Evolutionary conservation across 2,797 vertebrate genomes (phyloP).

Genomic region (Cyclura pinguis): DNA sequence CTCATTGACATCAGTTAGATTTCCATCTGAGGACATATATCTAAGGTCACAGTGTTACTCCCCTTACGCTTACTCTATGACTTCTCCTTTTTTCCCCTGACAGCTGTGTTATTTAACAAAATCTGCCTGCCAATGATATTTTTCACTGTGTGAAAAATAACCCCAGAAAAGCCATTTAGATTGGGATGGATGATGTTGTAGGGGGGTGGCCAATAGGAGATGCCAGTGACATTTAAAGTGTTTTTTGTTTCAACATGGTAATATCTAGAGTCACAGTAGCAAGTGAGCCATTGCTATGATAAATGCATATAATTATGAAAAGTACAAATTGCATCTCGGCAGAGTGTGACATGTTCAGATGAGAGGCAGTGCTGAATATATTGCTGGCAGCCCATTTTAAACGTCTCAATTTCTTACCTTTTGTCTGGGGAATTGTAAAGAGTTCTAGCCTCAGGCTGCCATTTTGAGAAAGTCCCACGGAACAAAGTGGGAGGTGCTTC

Average conservation of each 20-base stretch:
- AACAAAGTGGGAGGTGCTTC: background rate
- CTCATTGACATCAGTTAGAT: background rate
- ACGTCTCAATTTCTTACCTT: background rate
- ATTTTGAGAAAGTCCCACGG: background rate
- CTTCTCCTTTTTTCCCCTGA: background rate
- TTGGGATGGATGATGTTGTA: background rate
- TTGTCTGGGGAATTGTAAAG: background rate
- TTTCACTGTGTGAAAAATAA: background rate
- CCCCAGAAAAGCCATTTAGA: background rate
- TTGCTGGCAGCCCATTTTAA: background rate
- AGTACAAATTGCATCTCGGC: background rate
- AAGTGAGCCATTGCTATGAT: background rate
- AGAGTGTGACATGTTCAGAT: background rate
- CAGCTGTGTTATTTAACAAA: background rate
- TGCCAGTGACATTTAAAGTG: constrained; percentile 11
- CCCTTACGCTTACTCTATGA: background rate
- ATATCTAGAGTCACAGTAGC: accelerated
- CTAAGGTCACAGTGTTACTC: background rate
- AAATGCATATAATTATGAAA: accelerated
- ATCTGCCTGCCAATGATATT: background rate
- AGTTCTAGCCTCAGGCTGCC: background rate
- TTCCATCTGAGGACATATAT: background rate
- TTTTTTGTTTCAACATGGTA: constrained; percentile 15
- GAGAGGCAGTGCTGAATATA: background rate
- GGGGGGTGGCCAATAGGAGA: background rate